These are phyloP conservation scores for Ypsolopha sequella DNA, from an alignment of 2,888 invertebrate species.

Conservation along the genomic window DNA sequence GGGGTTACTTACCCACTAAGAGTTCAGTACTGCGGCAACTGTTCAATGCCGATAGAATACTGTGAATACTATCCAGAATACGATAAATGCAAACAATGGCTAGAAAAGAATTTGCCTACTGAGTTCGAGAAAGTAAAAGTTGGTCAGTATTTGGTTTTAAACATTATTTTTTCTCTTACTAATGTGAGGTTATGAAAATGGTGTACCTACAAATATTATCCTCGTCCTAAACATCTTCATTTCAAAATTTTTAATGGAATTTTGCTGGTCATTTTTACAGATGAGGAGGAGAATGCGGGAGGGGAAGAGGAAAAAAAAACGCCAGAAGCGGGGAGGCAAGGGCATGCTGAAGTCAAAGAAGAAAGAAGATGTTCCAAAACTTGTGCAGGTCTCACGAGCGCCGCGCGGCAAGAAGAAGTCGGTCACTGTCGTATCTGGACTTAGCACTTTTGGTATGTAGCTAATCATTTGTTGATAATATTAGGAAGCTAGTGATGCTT, in stretches of 20 bases:
- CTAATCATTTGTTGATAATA: neutral
- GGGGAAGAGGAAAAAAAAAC: conserved; percentile 94
- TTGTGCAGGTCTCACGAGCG: conserved; percentile 87
- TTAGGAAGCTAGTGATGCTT: neutral
- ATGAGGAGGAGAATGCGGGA: conserved; percentile 77
- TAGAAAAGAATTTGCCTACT: conserved; percentile 93
- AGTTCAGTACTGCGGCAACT: conserved; percentile 94
- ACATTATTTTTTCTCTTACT: neutral
- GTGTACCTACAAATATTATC: no score
- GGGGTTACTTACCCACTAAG: conserved; percentile 85
- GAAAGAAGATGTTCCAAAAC: conserved; percentile 90
- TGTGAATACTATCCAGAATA: conserved; percentile 98
- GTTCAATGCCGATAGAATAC: conserved; percentile 96
- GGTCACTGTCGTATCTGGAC: conserved; percentile 96
- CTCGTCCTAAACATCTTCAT: no score
- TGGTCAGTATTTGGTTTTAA: conserved; percentile 44
- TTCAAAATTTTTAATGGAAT: neutral
- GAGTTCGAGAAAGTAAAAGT: conserved; percentile 92
- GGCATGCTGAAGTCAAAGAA: conserved; percentile 96
- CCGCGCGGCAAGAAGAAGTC: conserved; percentile 99
- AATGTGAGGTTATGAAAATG: conserved; percentile 11
- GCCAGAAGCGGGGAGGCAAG: conserved; percentile 97
- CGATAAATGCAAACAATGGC: conserved; percentile 97
- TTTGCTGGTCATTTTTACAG: conserved; percentile 21
- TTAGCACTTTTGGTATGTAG: conserved; percentile 89